Conservation (phyloP, 2,888 invertebrate genomes). For the Melipona beecheii region DNA sequence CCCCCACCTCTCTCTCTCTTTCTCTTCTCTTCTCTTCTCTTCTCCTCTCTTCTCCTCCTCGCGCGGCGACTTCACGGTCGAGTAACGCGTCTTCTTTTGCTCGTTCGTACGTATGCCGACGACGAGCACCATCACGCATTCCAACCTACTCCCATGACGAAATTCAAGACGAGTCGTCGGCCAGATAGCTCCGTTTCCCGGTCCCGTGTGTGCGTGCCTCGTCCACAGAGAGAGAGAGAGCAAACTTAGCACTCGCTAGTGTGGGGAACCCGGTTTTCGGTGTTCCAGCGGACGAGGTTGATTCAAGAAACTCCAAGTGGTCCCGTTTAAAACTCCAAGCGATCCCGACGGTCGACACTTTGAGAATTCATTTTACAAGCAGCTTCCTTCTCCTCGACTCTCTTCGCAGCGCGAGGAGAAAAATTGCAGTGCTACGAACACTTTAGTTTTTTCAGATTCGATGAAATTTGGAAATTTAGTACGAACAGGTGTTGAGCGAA, state of each 20-base stretch:
- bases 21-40: neutral
- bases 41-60: neutral
- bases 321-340: conserved; percentile 65
- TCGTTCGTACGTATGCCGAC: conserved; percentile 55
- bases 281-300: conserved; percentile 59
- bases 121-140: conserved; percentile 75
- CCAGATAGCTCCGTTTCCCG: conserved; percentile 61
- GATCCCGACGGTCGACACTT: conserved; percentile 10
- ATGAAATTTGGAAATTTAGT: too few species aligned
- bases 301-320: conserved; percentile 70
- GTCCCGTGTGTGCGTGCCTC: conserved; percentile 32
- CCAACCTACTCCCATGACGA: conserved; percentile 79
- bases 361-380: conserved; percentile 14
- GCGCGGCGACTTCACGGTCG: conserved; percentile 34
- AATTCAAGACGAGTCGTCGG: conserved; percentile 73
- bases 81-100: conserved; percentile 46
- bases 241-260: conserved; percentile 52
- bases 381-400: too few species aligned
- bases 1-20: too few species aligned
- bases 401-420: too few species aligned
- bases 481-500: too few species aligned
- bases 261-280: conserved; percentile 60
- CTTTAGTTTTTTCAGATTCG: too few species aligned
- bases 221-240: conserved; percentile 40
- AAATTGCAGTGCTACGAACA: too few species aligned